Conservation (phyloP, 2,888 invertebrate species). For the Cactoblastis cactorum region DNA sequence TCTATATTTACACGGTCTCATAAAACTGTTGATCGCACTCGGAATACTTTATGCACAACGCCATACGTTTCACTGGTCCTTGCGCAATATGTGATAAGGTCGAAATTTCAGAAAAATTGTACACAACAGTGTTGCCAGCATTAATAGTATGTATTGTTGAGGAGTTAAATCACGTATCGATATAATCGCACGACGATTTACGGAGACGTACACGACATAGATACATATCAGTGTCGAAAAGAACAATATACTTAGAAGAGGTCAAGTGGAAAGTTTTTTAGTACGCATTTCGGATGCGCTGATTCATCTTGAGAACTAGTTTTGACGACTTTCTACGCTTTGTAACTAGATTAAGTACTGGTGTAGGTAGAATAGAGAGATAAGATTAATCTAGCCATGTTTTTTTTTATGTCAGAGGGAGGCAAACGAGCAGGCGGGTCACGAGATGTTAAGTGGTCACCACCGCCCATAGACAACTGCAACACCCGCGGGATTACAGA, state of each 20-base stretch:
- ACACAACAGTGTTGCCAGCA: slow-evolving; percentile 2
- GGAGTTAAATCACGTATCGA: slow-evolving; percentile 16
- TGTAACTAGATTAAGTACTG: neutral
- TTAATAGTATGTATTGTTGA: slow-evolving; percentile 10
- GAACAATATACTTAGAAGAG: slow-evolving; percentile 11
- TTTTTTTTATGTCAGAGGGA: no score
- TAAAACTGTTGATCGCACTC: slow-evolving; percentile 9
- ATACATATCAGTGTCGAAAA: slow-evolving; percentile 15
- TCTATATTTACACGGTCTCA: slow-evolving; percentile 14
- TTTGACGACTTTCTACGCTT: neutral
- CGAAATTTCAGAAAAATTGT: neutral
- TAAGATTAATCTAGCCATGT: no score
- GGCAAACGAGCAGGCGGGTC: no score
- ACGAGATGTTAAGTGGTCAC: no score
- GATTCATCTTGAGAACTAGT: neutral
- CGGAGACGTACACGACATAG: slow-evolving; percentile 6
- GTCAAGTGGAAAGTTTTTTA: slow-evolving; percentile 3
- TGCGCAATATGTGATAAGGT: neutral
- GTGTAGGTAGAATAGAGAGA: neutral
- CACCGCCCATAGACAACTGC: no score
- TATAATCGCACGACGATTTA: slow-evolving; percentile 15
- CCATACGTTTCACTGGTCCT: neutral
- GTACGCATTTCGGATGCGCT: neutral
- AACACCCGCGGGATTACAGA: no score
- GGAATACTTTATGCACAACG: slow-evolving; percentile 1